Evolutionary conservation across 2,888 invertebrate species (phyloP).

Genomic region (Stenolophus ochropezus): DNA sequence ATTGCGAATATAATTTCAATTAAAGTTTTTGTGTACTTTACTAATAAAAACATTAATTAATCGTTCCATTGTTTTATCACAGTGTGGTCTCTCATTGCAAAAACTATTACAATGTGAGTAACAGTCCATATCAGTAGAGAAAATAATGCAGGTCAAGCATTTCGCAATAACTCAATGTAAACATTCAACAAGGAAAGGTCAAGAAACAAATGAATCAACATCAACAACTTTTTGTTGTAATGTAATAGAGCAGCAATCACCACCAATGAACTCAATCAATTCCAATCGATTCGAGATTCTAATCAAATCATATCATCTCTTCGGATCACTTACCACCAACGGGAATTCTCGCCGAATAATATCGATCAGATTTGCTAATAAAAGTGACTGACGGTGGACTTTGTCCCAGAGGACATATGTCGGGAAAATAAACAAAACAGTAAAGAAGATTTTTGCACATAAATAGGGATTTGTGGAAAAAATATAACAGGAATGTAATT

Average conservation of each 20-base stretch:
- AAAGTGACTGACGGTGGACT: not conserved
- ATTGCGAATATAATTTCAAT: not conserved
- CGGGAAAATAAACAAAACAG: not conserved
- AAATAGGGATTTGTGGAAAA: not conserved
- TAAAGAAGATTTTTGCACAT: not conserved
- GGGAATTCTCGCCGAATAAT: not conserved
- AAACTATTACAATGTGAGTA: not conserved
- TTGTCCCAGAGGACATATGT: not conserved
- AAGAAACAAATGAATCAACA: slow-evolving; percentile 30
- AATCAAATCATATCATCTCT: slow-evolving; percentile 22
- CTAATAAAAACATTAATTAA: no score
- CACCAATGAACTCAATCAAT: slow-evolving; percentile 11
- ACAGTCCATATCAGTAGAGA: not conserved
- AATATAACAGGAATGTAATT: not conserved
- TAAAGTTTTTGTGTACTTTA: no score
- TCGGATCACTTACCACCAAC: slow-evolving; percentile 2
- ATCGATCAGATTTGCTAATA: slow-evolving; percentile 3
- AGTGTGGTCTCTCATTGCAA: not conserved
- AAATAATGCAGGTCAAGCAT: slow-evolving; percentile 15
- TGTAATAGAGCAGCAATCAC: slow-evolving; percentile 5
- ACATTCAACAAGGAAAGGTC: slow-evolving; percentile 32
- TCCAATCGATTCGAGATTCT: not conserved
- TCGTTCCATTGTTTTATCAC: not conserved
- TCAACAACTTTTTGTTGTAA: slow-evolving; percentile 14
- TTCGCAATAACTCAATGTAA: slow-evolving; percentile 19